Evolutionary conservation across 2,113 vertebrate genomes (phyloP).

Genomic region (Aphyosemion australe): DNA sequence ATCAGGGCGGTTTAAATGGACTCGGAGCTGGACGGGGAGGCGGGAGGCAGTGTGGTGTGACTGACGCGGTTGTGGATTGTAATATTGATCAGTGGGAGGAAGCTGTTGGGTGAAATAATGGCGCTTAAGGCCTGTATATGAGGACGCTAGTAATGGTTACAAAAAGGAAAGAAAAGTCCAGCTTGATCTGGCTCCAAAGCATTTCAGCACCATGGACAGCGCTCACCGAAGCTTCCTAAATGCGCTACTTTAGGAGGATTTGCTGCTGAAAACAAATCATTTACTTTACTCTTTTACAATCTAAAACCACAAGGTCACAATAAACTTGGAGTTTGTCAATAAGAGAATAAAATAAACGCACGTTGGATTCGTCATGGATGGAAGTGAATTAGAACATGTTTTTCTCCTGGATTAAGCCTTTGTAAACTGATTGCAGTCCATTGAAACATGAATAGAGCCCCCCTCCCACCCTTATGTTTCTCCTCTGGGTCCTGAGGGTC

Average conservation of each 20-base stretch:
- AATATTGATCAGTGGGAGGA: slow-evolving; percentile 71
- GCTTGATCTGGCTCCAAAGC: slow-evolving; percentile 52
- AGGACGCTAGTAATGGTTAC: slow-evolving; percentile 54
- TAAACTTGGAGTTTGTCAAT: too few species aligned
- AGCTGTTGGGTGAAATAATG: slow-evolving; percentile 72
- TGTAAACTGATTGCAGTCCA: slow-evolving; percentile 65
- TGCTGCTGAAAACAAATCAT: too few species aligned
- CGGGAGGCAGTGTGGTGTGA: slow-evolving; percentile 53
- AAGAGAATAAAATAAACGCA: too few species aligned
- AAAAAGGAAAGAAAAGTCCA: slow-evolving; percentile 29
- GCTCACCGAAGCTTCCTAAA: neutral
- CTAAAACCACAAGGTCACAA: too few species aligned
- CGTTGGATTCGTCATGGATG: neutral
- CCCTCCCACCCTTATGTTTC: slow-evolving; percentile 54
- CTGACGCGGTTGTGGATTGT: slow-evolving; percentile 71
- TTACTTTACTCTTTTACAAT: too few species aligned
- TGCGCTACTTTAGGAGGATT: too few species aligned
- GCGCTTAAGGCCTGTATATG: slow-evolving; percentile 57
- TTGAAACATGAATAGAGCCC: slow-evolving; percentile 64
- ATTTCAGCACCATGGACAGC: slow-evolving; percentile 67
- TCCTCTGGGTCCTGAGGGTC: slow-evolving; percentile 51
- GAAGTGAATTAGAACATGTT: slow-evolving; percentile 12
- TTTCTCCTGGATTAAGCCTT: slow-evolving; percentile 53
- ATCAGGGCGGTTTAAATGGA: slow-evolving; percentile 51
- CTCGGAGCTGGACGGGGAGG: slow-evolving; percentile 37